A percentile compares a stretch with the other conserved stretches of the same genome.
These are phyloP conservation scores for Hyaena hyaena DNA, from an alignment of 2,113 vertebrate species.

Conservation along the genomic window DNA sequence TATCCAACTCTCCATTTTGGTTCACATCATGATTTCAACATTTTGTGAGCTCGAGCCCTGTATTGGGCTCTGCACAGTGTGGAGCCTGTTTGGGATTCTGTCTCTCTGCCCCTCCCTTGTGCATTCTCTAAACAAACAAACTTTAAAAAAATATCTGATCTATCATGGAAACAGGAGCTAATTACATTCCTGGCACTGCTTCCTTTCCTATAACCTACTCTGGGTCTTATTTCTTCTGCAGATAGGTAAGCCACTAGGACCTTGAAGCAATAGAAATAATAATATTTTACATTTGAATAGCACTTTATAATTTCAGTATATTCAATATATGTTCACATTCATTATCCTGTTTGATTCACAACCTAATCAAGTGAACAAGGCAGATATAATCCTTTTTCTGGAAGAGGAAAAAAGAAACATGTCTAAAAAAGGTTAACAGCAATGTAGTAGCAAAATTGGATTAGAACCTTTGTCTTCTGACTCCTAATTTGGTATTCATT, in stretches of 20 bases:
- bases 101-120: too few relatives aligned
- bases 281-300: conserved; percentile 50
- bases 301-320: conserved; percentile 58
- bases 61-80: too few relatives aligned
- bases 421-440: conserved; percentile 30
- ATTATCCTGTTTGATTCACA: conserved; percentile 42
- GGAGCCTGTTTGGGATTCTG: too few relatives aligned
- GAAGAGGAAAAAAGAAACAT: background rate
- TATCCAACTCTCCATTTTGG: too few relatives aligned
- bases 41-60: too few relatives aligned
- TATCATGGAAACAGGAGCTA: conserved; percentile 37
- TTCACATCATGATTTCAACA: too few relatives aligned
- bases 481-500: conserved; percentile 43
- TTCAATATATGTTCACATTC: background rate
- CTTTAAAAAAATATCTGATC: background rate
- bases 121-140: too few relatives aligned
- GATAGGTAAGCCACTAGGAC: conserved; percentile 40
- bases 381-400: conserved; percentile 32
- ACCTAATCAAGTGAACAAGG: conserved; percentile 27
- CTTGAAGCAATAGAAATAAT: conserved; percentile 57
- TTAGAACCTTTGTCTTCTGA: conserved; percentile 59
- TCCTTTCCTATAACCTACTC: background rate
- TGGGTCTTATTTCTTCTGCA: conserved; percentile 48
- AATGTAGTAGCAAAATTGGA: conserved; percentile 53
- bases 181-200: conserved; percentile 34